A percentile compares a stretch with the other conserved stretches of the same genome.
These are phyloP conservation scores for Phaethornis superciliosus DNA, from an alignment of 2,113 vertebrate genomes.

Conservation along the genomic window DNA sequence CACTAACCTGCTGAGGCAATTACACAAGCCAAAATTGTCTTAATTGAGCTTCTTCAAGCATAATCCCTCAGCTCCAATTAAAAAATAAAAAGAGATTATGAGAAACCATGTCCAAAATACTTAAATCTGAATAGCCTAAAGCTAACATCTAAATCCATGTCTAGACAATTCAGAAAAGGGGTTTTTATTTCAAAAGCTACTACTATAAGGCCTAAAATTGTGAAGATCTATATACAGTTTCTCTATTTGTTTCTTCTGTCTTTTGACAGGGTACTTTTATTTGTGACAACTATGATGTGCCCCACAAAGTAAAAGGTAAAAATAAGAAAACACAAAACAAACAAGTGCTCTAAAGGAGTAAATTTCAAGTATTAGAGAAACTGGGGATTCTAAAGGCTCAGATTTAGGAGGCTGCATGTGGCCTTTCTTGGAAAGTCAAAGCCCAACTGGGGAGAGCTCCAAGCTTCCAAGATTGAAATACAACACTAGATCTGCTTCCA, in stretches of 20 bases:
- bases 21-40: constrained; percentile 55
- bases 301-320: background rate
- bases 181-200: background rate
- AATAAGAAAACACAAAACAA: background rate
- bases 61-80: constrained; percentile 65
- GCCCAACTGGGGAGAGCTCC: background rate
- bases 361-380: background rate
- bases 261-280: background rate
- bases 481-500: background rate
- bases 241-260: background rate
- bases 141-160: constrained; percentile 26
- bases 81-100: constrained; percentile 49
- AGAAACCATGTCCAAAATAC: constrained; percentile 37
- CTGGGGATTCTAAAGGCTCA: background rate
- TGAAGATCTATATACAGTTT: background rate
- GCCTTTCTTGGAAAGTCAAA: background rate
- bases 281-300: background rate
- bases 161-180: constrained; percentile 31
- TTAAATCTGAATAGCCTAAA: constrained; percentile 50
- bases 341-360: background rate
- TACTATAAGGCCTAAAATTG: background rate
- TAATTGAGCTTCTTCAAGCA: constrained; percentile 40
- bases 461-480: background rate
- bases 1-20: constrained; percentile 56
- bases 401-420: accelerated